Conservation (phyloP, 2,888 invertebrate species). For the Fabriciana adippe region DNA sequence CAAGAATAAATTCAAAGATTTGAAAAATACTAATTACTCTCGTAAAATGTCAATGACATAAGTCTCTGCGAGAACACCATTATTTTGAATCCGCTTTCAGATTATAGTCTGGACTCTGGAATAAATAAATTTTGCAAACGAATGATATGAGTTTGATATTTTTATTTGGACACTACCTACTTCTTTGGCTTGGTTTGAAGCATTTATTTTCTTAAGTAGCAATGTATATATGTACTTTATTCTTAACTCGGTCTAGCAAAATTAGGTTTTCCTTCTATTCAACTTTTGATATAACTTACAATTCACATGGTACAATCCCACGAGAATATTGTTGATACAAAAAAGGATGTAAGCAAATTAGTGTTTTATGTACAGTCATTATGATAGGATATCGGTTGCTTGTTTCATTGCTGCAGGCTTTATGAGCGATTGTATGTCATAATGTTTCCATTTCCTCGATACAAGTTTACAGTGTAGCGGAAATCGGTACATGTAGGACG, state of each 20-base stretch:
- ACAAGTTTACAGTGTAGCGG: slow-evolving; percentile 53
- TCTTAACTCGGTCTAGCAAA: no score
- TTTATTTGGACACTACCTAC: no score
- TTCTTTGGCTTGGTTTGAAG: no score
- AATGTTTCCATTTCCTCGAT: slow-evolving; percentile 51
- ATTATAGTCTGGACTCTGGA: no score
- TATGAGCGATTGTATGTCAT: slow-evolving; percentile 27
- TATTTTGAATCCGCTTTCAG: background rate
- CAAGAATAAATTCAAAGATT: background rate
- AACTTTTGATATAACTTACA: slow-evolving; percentile 8
- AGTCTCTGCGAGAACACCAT: background rate
- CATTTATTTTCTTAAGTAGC: no score
- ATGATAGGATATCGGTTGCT: slow-evolving; percentile 32
- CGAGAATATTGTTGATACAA: slow-evolving; percentile 21
- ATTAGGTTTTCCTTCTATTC: no score
- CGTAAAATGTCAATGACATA: background rate
- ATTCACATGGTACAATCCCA: slow-evolving; percentile 20
- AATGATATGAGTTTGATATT: no score
- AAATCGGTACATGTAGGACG: slow-evolving; percentile 54
- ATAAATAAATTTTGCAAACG: no score
- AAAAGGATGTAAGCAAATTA: slow-evolving; percentile 24
- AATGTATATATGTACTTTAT: no score
- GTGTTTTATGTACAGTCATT: slow-evolving; percentile 27
- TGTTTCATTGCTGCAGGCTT: slow-evolving; percentile 24
- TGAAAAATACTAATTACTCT: background rate